phyloP scores from a whole-genome alignment of 2,797 vertebrate species.

The Apogon hyalosoma region DNA sequence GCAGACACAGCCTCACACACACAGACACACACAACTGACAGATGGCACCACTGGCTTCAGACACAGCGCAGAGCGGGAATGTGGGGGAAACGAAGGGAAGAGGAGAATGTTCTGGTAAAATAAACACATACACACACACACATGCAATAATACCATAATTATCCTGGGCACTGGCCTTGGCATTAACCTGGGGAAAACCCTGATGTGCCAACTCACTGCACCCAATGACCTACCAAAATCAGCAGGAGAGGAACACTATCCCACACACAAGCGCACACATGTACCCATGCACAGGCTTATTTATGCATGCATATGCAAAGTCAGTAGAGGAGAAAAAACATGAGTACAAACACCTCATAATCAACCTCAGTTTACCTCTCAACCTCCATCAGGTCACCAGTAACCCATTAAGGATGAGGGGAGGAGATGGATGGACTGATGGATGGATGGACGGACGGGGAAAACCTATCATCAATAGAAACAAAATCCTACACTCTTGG shows the following conservation, averaged over 20 bases:
- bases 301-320: slow-evolving; percentile 58
- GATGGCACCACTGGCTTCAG: slow-evolving; percentile 82
- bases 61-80: slow-evolving; percentile 68
- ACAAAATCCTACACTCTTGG: too few species aligned
- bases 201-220: slow-evolving; percentile 78
- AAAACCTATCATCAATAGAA: too few species aligned
- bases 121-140: slow-evolving; percentile 69
- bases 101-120: slow-evolving; percentile 76
- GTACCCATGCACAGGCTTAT: slow-evolving; percentile 22
- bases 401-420: too few species aligned
- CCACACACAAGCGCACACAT: slow-evolving; percentile 15
- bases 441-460: too few species aligned
- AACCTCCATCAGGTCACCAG: too few species aligned
- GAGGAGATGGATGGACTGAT: too few species aligned
- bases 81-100: slow-evolving; percentile 70
- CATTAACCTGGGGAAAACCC: slow-evolving; percentile 79
- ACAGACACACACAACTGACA: slow-evolving; percentile 60
- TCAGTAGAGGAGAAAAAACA: slow-evolving; percentile 23
- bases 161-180: slow-evolving; percentile 77
- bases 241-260: slow-evolving; percentile 51
- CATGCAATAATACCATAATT: slow-evolving; percentile 77
- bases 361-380: too few species aligned
- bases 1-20: slow-evolving; percentile 17
- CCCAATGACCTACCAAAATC: slow-evolving; percentile 73
- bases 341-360: too few species aligned